phyloP scores from a whole-genome alignment of 2,888 invertebrate genomes.

The Patella depressa region DNA sequence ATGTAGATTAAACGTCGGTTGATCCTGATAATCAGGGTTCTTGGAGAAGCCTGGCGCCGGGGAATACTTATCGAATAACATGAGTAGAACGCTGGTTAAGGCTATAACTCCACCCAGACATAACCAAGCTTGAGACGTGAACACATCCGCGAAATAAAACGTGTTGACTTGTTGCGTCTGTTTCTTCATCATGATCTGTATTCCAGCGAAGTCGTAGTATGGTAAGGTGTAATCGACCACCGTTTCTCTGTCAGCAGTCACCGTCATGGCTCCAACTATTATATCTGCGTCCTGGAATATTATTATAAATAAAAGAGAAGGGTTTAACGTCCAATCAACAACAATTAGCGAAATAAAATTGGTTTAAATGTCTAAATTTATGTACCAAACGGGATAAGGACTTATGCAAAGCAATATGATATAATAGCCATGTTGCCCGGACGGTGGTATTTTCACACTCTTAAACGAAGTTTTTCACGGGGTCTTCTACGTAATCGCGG shows the following conservation, averaged over 20 bases:
- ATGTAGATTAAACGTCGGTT: constrained; percentile 77
- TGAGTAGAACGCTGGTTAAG: constrained; percentile 88
- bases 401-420: too few species aligned
- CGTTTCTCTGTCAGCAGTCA: constrained; percentile 92
- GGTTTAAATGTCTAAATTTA: too few species aligned
- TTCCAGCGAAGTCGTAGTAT: constrained; percentile 91
- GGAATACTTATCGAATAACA: constrained; percentile 90
- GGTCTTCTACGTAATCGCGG: too few species aligned
- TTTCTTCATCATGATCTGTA: constrained; percentile 89
- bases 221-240: constrained; percentile 92
- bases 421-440: too few species aligned
- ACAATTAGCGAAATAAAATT: not conserved
- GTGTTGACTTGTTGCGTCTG: constrained; percentile 85
- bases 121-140: constrained; percentile 87
- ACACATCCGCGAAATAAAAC: constrained; percentile 94
- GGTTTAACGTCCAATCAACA: not conserved
- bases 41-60: constrained; percentile 74
- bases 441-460: too few species aligned
- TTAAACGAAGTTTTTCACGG: too few species aligned
- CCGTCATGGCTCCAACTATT: constrained; percentile 85
- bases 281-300: constrained; percentile 83
- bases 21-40: not conserved
- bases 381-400: too few species aligned
- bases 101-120: constrained; percentile 83
- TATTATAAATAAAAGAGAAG: not conserved